Conservation (phyloP, 2,797 vertebrate species). For the Smutsia gigantea region DNA sequence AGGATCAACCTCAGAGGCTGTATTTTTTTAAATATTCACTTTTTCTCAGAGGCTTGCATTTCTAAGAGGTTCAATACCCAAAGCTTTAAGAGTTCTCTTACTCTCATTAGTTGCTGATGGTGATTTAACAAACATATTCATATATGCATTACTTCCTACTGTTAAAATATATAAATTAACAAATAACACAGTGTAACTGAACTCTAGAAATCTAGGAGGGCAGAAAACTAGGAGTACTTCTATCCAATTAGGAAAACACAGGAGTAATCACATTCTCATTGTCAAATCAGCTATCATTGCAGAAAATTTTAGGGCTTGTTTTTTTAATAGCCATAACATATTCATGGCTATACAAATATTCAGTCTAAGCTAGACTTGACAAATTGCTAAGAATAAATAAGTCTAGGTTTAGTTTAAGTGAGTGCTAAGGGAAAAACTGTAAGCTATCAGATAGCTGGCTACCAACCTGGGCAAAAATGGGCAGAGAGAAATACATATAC, state of each 20-base stretch:
- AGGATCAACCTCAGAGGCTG: neutral
- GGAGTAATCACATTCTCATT: neutral
- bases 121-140: neutral
- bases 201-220: neutral
- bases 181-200: conserved; percentile 19
- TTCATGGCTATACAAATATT: neutral
- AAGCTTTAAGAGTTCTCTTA: neutral
- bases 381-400: neutral
- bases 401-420: neutral
- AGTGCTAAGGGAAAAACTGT: neutral
- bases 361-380: neutral
- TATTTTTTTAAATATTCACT: neutral
- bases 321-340: neutral
- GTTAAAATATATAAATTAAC: conserved; percentile 41
- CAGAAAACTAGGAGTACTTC: neutral
- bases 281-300: neutral
- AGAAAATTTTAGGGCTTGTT: neutral
- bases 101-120: neutral
- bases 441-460: neutral
- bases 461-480: neutral
- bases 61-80: neutral
- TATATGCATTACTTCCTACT: neutral
- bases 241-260: neutral
- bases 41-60: neutral
- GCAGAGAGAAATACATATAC: neutral